These are phyloP conservation scores for Odontophorus gujanensis DNA, from an alignment of 2,113 vertebrate species.

Conservation along the genomic window DNA sequence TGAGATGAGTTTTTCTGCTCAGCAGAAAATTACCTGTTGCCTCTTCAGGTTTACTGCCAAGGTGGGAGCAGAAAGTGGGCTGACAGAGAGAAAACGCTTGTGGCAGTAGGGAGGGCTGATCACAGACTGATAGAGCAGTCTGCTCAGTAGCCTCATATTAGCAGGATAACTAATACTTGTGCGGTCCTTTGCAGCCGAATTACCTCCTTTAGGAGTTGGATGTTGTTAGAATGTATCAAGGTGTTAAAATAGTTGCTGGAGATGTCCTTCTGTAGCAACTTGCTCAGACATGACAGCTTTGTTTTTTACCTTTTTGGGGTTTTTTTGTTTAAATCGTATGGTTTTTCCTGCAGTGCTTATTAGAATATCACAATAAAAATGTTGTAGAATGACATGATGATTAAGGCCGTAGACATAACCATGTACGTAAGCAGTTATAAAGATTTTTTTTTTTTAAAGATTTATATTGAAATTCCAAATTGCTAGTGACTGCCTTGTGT, in stretches of 20 bases:
- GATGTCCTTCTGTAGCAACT: background rate
- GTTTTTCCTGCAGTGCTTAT: background rate
- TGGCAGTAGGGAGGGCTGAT: background rate
- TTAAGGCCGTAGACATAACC: background rate
- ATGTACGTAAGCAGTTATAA: rapidly evolving
- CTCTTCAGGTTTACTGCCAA: background rate
- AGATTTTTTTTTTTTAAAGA: background rate
- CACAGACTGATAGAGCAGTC: background rate
- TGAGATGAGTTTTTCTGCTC: background rate
- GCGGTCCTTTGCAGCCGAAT: background rate
- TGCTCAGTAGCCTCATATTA: background rate
- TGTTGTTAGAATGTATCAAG: background rate
- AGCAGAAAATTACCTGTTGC: background rate
- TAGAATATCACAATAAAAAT: background rate
- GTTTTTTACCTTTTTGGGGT: background rate
- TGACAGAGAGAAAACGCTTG: background rate
- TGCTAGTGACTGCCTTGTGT: background rate
- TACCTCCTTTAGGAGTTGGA: background rate
- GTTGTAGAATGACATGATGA: background rate
- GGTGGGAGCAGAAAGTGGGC: background rate
- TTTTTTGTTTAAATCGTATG: background rate
- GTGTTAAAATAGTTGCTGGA: slow-evolving; percentile 1
- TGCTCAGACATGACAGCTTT: background rate
- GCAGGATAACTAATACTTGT: background rate
- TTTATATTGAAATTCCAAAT: background rate